A percentile compares a stretch with the other conserved stretches of the same genome.
phyloP scores from a whole-genome alignment of 2,113 vertebrate genomes.

The Crotalus horridus region DNA sequence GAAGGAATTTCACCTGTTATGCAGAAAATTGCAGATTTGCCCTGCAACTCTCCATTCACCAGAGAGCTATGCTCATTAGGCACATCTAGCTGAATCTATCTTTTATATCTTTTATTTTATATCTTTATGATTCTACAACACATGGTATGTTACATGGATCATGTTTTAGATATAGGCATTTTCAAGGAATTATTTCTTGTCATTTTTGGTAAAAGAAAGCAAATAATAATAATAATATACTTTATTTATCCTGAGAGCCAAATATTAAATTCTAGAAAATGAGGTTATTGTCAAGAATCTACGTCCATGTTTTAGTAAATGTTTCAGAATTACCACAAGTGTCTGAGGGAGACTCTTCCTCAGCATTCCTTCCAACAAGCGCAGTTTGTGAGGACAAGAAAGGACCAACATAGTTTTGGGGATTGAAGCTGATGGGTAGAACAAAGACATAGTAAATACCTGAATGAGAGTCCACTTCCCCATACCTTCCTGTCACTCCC shows the following conservation, averaged over 20 bases:
- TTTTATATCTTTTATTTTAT: not conserved
- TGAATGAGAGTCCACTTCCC: not conserved
- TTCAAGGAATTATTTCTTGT: not conserved
- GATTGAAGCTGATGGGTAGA: not conserved
- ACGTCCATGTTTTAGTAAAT: not conserved
- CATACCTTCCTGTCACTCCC: not conserved
- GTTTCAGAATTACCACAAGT: not conserved
- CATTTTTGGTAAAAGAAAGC: no score
- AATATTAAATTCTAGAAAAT: not conserved
- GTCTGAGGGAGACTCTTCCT: not conserved
- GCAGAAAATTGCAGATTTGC: not conserved
- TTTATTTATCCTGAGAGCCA: not conserved
- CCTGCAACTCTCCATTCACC: not conserved
- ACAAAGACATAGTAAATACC: not conserved
- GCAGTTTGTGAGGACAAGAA: conserved; percentile 3
- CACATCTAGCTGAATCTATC: not conserved
- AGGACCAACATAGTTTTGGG: conserved; percentile 1
- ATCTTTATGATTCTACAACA: not conserved
- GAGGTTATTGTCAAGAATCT: not conserved
- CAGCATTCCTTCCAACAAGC: not conserved
- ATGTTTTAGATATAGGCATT: not conserved
- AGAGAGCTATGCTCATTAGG: not conserved
- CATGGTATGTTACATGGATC: not conserved
- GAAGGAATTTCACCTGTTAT: not conserved
- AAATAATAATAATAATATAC: not conserved